Conservation (phyloP, 2,888 invertebrate species). For the Clostera curtula region DNA sequence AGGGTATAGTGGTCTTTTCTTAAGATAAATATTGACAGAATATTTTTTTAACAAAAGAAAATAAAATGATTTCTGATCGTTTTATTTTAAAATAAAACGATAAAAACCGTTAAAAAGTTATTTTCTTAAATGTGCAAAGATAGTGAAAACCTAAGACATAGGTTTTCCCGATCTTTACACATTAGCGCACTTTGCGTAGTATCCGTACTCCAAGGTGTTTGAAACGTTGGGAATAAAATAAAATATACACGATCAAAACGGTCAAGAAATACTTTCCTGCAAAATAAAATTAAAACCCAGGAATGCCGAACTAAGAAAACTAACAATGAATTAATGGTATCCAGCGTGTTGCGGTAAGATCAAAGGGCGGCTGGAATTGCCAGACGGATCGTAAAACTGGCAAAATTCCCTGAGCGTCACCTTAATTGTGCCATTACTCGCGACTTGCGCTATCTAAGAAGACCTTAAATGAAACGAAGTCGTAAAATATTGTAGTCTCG, state of each 20-base stretch:
- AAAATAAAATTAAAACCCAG: constrained; percentile 2
- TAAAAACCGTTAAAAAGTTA: no score
- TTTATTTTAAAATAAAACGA: no score
- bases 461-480: constrained; percentile 3
- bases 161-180: no score
- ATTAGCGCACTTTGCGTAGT: no score
- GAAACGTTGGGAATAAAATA: no score
- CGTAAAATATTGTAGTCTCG: constrained; percentile 3
- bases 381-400: constrained; percentile 3
- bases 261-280: neutral
- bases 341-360: constrained; percentile 1
- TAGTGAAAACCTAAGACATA: no score
- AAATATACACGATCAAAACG: no score
- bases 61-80: no score
- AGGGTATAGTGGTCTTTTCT: no score
- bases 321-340: constrained; percentile 1
- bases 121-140: no score
- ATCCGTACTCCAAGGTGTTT: neutral
- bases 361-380: constrained; percentile 2
- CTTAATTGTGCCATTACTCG: constrained; percentile 3
- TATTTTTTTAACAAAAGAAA: no score
- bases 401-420: constrained; percentile 3
- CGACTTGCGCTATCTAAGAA: neutral
- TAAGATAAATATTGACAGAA: no score
- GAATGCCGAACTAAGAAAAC: neutral